These are phyloP conservation scores for Tipula helvola DNA, from an alignment of 2,888 invertebrate species.

Conservation along the genomic window DNA sequence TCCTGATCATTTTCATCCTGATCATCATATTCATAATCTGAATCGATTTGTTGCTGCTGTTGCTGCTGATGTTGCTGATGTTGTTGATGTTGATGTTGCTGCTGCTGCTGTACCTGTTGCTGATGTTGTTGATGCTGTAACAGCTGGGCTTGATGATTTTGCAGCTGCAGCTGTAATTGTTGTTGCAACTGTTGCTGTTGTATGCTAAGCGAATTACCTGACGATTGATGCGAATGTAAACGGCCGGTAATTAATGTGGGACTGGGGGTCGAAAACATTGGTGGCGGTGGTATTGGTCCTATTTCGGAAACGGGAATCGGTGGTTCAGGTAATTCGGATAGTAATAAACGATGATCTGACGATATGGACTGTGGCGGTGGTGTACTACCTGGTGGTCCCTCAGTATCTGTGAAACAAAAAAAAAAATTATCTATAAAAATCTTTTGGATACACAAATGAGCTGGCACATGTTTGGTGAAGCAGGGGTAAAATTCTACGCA, in stretches of 20 bases:
- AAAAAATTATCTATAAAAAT: conserved; percentile 8
- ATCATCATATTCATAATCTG: conserved; percentile 52
- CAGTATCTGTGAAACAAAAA: conserved; percentile 40
- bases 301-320: conserved; percentile 87
- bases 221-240: conserved; percentile 26
- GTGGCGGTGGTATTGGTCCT: conserved; percentile 86
- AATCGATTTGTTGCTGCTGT: conserved; percentile 14
- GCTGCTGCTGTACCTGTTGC: conserved; percentile 20
- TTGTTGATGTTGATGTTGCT: conserved; percentile 12
- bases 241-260: conserved; percentile 49
- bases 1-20: conserved; percentile 44
- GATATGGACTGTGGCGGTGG: conserved; percentile 29
- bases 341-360: conserved; percentile 42
- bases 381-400: conserved; percentile 37
- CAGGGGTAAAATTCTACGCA: background rate
- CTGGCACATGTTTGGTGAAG: background rate
- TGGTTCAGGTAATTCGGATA: conserved; percentile 81
- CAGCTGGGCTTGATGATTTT: conserved; percentile 13
- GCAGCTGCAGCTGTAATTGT: conserved; percentile 21
- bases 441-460: background rate
- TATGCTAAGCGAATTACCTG: conserved; percentile 9
- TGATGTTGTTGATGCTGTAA: conserved; percentile 27
- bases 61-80: conserved; percentile 28
- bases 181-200: conserved; percentile 26
- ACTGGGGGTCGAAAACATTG: conserved; percentile 88